phyloP scores from a whole-genome alignment of 2,797 vertebrate species.

The Sebastes aleutianus region DNA sequence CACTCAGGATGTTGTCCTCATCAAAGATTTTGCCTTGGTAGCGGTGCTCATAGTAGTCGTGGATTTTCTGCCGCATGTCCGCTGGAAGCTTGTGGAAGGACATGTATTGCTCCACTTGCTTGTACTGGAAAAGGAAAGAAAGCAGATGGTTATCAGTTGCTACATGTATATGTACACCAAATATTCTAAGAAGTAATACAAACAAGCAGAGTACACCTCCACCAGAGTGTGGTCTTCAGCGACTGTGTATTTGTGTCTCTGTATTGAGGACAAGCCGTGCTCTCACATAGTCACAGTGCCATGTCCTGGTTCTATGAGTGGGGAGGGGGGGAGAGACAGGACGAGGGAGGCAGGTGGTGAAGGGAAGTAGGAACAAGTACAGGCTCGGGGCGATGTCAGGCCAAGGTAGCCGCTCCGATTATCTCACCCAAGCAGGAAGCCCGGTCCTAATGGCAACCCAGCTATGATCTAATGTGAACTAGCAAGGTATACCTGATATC shows the following conservation, averaged over 20 bases:
- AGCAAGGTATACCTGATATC: constrained; percentile 31
- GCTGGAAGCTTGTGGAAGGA: constrained; percentile 99
- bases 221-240: not conserved
- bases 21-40: constrained; percentile 99
- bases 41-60: constrained; percentile 98
- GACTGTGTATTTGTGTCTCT: constrained; percentile 41
- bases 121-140: constrained; percentile 85
- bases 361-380: constrained; percentile 64
- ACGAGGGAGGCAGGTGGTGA: constrained; percentile 67
- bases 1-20: constrained; percentile 97
- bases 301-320: constrained; percentile 52
- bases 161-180: not conserved
- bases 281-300: constrained; percentile 46
- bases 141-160: constrained; percentile 6
- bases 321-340: constrained; percentile 32
- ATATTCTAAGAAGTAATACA: not conserved
- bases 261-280: constrained; percentile 61
- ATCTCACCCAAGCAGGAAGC: constrained; percentile 58
- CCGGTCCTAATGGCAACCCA: constrained; percentile 17
- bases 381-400: constrained; percentile 69
- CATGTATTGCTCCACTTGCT: constrained; percentile 99
- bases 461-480: constrained; percentile 57
- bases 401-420: constrained; percentile 71
- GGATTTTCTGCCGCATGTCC: constrained; percentile 99
- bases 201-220: not conserved